A percentile compares a stretch with the other conserved stretches of the same genome.
Evolutionary conservation across 2,888 invertebrate species (phyloP).

Genomic region (Lagria hirta): DNA sequence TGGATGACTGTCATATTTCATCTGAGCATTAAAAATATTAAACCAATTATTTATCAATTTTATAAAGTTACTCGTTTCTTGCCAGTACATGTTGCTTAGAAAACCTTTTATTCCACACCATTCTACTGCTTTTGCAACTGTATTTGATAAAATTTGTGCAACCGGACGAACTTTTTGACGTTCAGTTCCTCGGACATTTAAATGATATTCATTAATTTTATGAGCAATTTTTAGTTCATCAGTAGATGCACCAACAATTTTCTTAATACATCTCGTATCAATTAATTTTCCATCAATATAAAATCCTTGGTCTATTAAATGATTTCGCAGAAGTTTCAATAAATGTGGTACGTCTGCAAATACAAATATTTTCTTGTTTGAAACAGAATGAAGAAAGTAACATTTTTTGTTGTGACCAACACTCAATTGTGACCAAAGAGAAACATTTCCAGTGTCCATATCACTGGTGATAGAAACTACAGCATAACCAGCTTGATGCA

Average conservation of each 20-base stretch:
- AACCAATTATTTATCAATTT: no score
- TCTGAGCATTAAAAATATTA: constrained; percentile 29
- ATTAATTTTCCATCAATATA: no score
- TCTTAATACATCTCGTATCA: no score
- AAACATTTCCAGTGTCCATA: not conserved
- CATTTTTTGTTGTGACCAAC: not conserved
- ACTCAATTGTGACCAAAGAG: not conserved
- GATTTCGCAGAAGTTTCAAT: no score
- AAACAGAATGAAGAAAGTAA: constrained; percentile 1
- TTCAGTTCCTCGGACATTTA: constrained; percentile 14
- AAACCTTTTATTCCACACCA: constrained; percentile 15
- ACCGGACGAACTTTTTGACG: constrained; percentile 21
- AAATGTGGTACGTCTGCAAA: constrained; percentile 6
- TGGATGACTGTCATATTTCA: constrained; percentile 22
- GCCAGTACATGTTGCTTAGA: constrained; percentile 5
- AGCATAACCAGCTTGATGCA: not conserved
- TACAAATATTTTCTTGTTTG: not conserved
- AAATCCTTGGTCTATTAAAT: no score
- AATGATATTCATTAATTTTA: no score
- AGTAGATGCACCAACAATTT: no score
- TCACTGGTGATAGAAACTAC: constrained; percentile 3
- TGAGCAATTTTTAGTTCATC: no score
- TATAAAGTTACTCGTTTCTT: constrained; percentile 6
- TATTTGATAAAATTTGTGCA: constrained; percentile 19
- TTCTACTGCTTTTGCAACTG: constrained; percentile 16